phyloP scores from a whole-genome alignment of 2,113 vertebrate species.

The Panthera tigris region DNA sequence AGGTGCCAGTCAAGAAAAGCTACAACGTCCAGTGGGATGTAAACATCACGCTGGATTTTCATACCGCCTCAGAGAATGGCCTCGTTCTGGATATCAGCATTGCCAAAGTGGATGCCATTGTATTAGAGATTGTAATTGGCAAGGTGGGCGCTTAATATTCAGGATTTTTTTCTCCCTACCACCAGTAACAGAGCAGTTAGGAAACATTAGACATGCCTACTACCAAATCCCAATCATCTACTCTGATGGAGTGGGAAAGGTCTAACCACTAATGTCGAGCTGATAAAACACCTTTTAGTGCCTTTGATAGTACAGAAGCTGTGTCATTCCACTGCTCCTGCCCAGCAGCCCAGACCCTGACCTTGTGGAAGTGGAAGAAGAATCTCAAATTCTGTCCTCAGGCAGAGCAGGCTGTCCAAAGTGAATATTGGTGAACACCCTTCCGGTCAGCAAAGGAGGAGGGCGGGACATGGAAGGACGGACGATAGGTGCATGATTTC shows the following conservation, averaged over 20 bases:
- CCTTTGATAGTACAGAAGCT: too few species aligned
- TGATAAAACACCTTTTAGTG: neutral
- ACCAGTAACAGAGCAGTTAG: neutral
- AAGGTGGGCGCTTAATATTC: slow-evolving; percentile 84
- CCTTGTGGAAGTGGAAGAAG: neutral
- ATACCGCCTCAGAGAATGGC: slow-evolving; percentile 82
- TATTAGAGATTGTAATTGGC: slow-evolving; percentile 90
- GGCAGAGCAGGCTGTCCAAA: neutral
- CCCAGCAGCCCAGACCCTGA: neutral
- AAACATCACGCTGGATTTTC: slow-evolving; percentile 89
- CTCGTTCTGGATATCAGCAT: slow-evolving; percentile 91
- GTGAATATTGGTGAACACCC: neutral
- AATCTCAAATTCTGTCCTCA: neutral
- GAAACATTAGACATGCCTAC: neutral
- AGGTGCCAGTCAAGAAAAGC: slow-evolving; percentile 87
- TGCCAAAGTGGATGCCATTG: slow-evolving; percentile 90
- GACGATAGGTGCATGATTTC: neutral
- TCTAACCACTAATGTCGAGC: neutral
- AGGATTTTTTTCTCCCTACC: neutral
- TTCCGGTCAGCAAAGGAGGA: neutral
- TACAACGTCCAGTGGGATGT: slow-evolving; percentile 92
- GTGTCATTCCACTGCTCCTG: neutral
- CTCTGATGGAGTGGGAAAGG: neutral
- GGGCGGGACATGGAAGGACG: neutral
- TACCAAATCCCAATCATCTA: neutral